Conservation (phyloP, 2,888 invertebrate genomes). For the Clivina fossor region DNA sequence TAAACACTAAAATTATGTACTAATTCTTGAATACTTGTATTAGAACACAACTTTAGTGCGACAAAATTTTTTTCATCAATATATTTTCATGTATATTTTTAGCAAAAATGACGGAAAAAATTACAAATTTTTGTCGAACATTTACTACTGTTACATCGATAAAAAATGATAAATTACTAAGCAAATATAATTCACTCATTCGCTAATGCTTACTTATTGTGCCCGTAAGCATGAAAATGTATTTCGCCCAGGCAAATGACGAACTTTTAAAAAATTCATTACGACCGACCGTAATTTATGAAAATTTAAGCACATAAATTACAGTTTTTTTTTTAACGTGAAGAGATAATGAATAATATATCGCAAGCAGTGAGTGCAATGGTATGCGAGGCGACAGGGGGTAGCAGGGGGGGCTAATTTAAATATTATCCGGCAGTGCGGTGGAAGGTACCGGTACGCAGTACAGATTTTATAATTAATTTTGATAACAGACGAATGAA, state of each 20-base stretch:
- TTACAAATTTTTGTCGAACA: too few species aligned
- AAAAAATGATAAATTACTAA: too few species aligned
- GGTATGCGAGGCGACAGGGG: slow-evolving; percentile 13
- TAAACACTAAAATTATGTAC: too few species aligned
- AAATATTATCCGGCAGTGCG: slow-evolving; percentile 24
- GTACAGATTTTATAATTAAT: slow-evolving; percentile 27
- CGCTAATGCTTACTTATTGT: too few species aligned
- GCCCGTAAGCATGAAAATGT: too few species aligned
- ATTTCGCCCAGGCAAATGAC: slow-evolving; percentile 1
- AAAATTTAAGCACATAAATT: slow-evolving; percentile 29
- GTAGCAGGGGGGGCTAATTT: slow-evolving; percentile 14
- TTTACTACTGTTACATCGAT: too few species aligned
- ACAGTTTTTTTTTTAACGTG: slow-evolving; percentile 17
- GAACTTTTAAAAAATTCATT: slow-evolving; percentile 30
- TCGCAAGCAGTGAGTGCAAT: slow-evolving; percentile 23
- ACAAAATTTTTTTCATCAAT: too few species aligned
- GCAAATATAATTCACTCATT: too few species aligned
- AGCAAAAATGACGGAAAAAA: too few species aligned
- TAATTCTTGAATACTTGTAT: too few species aligned
- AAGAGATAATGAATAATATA: slow-evolving; percentile 30
- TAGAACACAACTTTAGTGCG: too few species aligned
- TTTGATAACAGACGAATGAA: slow-evolving; percentile 25
- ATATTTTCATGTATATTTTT: too few species aligned
- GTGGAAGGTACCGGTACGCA: background rate
- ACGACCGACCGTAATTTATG: slow-evolving; percentile 24